Percentiles rank a stretch among this genome's conserved stretches.
Conservation (phyloP, 1,140 invertebrate species). For the Papilio aristodemus region DNA sequence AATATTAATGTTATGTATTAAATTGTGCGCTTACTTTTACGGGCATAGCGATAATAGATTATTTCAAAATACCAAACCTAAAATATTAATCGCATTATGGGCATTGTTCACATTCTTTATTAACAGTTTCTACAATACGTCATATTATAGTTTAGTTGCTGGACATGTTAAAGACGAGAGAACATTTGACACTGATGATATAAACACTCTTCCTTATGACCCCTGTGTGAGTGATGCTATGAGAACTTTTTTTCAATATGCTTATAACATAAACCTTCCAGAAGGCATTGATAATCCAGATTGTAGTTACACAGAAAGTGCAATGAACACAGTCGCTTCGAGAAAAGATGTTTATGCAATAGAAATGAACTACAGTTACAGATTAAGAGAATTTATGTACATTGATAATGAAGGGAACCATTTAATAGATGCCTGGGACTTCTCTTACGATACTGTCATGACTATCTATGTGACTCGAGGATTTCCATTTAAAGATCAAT, state of each 20-base stretch:
- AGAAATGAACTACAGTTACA: slow-evolving; percentile 45
- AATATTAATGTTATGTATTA: slow-evolving; percentile 36
- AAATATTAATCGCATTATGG: slow-evolving; percentile 44
- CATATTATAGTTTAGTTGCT: slow-evolving; percentile 45
- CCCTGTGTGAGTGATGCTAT: slow-evolving; percentile 42
- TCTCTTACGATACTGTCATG: slow-evolving; percentile 38
- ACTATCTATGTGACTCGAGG: slow-evolving; percentile 42
- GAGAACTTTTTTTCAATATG: slow-evolving; percentile 40
- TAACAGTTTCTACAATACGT: slow-evolving; percentile 51
- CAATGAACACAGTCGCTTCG: slow-evolving; percentile 40
- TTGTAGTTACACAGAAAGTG: slow-evolving; percentile 37
- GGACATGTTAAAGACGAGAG: slow-evolving; percentile 37
- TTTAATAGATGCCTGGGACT: slow-evolving; percentile 42
- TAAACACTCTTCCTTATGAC: slow-evolving; percentile 38
- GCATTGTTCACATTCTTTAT: slow-evolving; percentile 51
- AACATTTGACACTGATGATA: slow-evolving; percentile 36
- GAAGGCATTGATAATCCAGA: slow-evolving; percentile 27
- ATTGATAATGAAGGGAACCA: slow-evolving; percentile 40
- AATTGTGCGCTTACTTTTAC: slow-evolving; percentile 49
- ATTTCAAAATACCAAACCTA: slow-evolving; percentile 36
- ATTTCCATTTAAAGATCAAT: slow-evolving; percentile 41
- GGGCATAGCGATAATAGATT: slow-evolving; percentile 39
- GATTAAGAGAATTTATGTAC: slow-evolving; percentile 41
- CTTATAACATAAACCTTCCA: slow-evolving; percentile 45
- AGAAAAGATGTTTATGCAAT: slow-evolving; percentile 46